Conservation (phyloP, 2,888 invertebrate species). For the Chrysomela aeneicollis region DNA sequence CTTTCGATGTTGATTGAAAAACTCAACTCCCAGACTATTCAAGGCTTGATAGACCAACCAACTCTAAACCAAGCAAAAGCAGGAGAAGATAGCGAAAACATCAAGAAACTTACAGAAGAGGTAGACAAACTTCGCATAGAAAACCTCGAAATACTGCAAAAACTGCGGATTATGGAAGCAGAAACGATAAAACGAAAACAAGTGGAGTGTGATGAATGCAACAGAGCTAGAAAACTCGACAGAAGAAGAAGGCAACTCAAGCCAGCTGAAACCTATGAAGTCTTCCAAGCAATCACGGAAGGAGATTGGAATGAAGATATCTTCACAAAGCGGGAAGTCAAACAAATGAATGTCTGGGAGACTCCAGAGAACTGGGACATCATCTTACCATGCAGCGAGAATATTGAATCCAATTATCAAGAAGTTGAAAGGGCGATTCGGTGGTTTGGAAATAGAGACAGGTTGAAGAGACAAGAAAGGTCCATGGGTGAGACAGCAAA, state of each 20-base stretch:
- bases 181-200: not conserved
- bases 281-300: constrained; percentile 21
- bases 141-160: constrained; percentile 8
- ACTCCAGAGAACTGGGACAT: no score
- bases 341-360: constrained; percentile 27
- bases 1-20: no score
- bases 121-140: not conserved
- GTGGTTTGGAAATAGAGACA: constrained; percentile 25
- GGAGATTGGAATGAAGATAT: constrained; percentile 30
- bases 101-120: not conserved
- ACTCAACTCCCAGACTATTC: no score
- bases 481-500: constrained; percentile 30
- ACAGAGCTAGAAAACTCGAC: not conserved
- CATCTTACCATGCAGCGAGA: constrained; percentile 29
- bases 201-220: constrained; percentile 23
- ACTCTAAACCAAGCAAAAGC: no score
- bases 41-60: no score
- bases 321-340: constrained; percentile 16
- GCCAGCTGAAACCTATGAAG: constrained; percentile 23
- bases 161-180: constrained; percentile 10
- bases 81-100: no score
- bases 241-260: constrained; percentile 16
- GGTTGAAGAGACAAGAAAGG: constrained; percentile 21
- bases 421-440: constrained; percentile 19
- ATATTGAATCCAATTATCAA: constrained; percentile 21